Evolutionary conservation across 2,797 vertebrate genomes (phyloP).

Genomic region (Scolopax rusticola): DNA sequence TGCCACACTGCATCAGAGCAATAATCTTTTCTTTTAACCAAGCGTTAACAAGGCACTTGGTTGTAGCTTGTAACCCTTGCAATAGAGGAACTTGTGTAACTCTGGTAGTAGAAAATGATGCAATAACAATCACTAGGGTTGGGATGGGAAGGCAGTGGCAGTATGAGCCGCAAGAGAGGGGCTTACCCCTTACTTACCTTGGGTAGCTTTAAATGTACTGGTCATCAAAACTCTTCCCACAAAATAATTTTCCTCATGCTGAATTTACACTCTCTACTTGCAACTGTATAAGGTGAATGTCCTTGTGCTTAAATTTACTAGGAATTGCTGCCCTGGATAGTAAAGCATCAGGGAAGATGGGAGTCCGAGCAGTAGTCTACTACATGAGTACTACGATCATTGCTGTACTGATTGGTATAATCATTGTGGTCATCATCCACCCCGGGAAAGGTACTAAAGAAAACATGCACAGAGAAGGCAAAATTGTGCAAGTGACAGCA

Average conservation of each 20-base stretch:
- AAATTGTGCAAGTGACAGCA: slow-evolving; percentile 91
- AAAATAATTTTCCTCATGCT: neutral
- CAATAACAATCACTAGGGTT: neutral
- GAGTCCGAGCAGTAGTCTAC: slow-evolving; percentile 94
- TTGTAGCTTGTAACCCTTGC: neutral
- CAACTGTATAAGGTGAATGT: slow-evolving; percentile 2
- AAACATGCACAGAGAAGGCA: slow-evolving; percentile 94
- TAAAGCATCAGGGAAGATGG: slow-evolving; percentile 97
- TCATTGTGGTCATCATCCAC: slow-evolving; percentile 97
- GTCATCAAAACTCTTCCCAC: neutral
- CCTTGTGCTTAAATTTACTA: slow-evolving; percentile 75
- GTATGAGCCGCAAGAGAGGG: neutral
- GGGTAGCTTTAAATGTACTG: neutral
- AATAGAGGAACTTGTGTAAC: neutral
- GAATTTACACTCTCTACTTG: neutral
- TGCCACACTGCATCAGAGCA: neutral
- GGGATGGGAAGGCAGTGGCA: neutral
- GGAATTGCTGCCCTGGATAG: slow-evolving; percentile 97
- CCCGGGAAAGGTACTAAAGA: slow-evolving; percentile 96
- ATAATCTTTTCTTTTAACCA: neutral
- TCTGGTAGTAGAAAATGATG: neutral
- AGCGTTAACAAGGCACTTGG: neutral
- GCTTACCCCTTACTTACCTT: neutral
- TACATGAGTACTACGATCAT: slow-evolving; percentile 98
- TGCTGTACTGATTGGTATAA: slow-evolving; percentile 94